Conservation (phyloP, 2,888 invertebrate species). For the Drosophila stalkeri region DNA sequence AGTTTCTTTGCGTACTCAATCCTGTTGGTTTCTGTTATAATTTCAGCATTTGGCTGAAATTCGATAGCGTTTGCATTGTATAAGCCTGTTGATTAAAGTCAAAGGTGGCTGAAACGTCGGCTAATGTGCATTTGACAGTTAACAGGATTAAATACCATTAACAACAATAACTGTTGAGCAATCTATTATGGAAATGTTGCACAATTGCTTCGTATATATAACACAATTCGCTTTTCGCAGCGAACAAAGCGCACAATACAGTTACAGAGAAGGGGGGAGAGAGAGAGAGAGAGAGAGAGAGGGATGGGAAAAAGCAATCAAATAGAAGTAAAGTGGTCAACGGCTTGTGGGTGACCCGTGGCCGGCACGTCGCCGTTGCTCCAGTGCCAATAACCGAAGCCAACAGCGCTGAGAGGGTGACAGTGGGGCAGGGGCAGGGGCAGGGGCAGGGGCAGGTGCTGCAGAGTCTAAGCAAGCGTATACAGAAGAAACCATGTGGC, state of each 20-base stretch:
- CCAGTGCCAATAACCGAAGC: conserved; percentile 20
- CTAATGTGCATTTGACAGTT: conserved; percentile 30
- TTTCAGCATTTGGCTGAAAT: conserved; percentile 5
- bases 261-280: conserved; percentile 9
- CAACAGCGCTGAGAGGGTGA: conserved; percentile 19
- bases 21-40: conserved; percentile 11
- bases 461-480: not conserved
- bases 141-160: conserved; percentile 18
- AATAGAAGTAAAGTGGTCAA: conserved; percentile 53
- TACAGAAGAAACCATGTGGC: conserved; percentile 30
- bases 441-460: too few species aligned
- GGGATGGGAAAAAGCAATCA: conserved; percentile 49
- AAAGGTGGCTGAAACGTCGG: conserved; percentile 1
- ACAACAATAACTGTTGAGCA: conserved; percentile 13
- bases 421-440: not conserved
- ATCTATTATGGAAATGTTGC: conserved; percentile 30
- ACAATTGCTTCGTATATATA: conserved; percentile 5
- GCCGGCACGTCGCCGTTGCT: conserved; percentile 8
- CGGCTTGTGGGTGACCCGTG: conserved; percentile 49
- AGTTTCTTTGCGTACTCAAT: not conserved
- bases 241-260: conserved; percentile 12
- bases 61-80: conserved; percentile 1
- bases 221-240: conserved; percentile 9
- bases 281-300: conserved; percentile 16
- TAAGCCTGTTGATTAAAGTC: conserved; percentile 15